A percentile compares a stretch with the other conserved stretches of the same genome.
Evolutionary conservation across 2,797 vertebrate species (phyloP).

Genomic region (Ambastaia sidthimunki): DNA sequence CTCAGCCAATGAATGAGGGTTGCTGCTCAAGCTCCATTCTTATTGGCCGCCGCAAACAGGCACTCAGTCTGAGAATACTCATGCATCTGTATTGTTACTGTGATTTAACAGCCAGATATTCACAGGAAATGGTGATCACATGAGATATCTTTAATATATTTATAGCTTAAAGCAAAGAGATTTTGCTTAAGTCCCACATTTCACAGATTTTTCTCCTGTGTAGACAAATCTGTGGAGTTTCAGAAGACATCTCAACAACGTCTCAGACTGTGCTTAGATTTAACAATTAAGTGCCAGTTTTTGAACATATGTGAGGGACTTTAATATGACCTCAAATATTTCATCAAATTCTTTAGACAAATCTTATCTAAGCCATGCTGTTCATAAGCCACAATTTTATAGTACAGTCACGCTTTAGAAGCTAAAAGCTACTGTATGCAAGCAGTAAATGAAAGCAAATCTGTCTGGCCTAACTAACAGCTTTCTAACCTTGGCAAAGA

Average conservation of each 20-base stretch:
- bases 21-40: constrained; percentile 37
- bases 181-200: not conserved
- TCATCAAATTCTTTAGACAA: no score
- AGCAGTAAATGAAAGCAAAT: no score
- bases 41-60: constrained; percentile 13
- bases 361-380: no score
- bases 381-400: no score
- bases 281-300: not conserved
- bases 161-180: not conserved
- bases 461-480: no score
- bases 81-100: constrained; percentile 11
- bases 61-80: constrained; percentile 1
- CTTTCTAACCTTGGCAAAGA: no score
- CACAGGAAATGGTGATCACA: not conserved
- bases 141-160: not conserved
- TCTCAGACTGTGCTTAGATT: not conserved
- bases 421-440: no score
- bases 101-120: constrained; percentile 26
- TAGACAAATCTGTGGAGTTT: not conserved
- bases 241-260: not conserved
- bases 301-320: no score
- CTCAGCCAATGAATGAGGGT: constrained; percentile 70
- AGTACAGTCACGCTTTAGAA: no score
- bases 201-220: not conserved
- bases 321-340: no score